Conservation (phyloP, 2,888 invertebrate genomes). For the Trissoscelio sp. region DNA sequence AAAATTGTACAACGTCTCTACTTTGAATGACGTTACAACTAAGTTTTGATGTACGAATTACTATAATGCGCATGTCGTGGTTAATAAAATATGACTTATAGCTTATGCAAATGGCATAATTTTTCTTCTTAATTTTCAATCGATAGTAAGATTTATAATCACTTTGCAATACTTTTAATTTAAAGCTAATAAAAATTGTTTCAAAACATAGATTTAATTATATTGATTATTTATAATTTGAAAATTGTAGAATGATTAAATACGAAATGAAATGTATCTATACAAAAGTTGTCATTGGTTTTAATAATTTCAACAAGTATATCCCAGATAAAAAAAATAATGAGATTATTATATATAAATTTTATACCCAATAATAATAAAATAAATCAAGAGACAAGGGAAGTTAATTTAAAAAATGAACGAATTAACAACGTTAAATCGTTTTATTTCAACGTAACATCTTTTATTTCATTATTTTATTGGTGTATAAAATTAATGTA, state of each 20-base stretch:
- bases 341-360: conserved; percentile 10
- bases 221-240: conserved; percentile 6
- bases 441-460: conserved; percentile 39
- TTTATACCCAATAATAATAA: conserved; percentile 43
- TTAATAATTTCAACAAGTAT: background rate
- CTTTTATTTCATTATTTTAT: conserved; percentile 36
- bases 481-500: conserved; percentile 46
- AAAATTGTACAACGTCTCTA: conserved; percentile 11
- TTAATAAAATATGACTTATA: conserved; percentile 57
- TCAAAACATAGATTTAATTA: conserved; percentile 14
- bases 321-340: background rate
- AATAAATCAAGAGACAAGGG: conserved; percentile 15
- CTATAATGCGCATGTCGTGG: conserved; percentile 44
- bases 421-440: conserved; percentile 21
- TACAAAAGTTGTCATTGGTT: conserved; percentile 1
- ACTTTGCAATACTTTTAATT: conserved; percentile 1
- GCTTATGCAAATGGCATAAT: conserved; percentile 31
- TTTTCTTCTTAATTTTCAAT: conserved; percentile 11
- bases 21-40: conserved; percentile 39
- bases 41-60: conserved; percentile 60
- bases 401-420: conserved; percentile 18
- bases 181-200: background rate
- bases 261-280: conserved; percentile 17
- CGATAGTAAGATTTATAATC: background rate
- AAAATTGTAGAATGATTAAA: conserved; percentile 1